Evolutionary conservation across 2,888 invertebrate genomes (phyloP).

Genomic region (Carabus problematicus): DNA sequence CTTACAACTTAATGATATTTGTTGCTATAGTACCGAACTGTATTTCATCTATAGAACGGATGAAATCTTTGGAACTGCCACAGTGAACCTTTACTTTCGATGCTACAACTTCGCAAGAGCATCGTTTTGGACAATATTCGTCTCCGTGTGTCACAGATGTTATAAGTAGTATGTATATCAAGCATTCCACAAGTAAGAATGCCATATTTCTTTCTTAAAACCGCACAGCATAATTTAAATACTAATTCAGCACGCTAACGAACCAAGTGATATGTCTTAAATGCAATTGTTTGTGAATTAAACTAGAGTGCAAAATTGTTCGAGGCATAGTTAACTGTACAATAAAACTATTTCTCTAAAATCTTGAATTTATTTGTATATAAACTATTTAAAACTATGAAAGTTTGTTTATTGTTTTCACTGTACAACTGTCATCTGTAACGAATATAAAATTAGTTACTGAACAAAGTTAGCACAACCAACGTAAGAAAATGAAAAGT

Average conservation of each 20-base stretch:
- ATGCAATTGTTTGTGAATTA: too few species aligned
- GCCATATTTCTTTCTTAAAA: conserved; percentile 38
- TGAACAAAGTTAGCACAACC: too few species aligned
- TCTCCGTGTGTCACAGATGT: conserved; percentile 35
- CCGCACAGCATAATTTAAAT: conserved; percentile 28
- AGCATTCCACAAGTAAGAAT: conserved; percentile 36
- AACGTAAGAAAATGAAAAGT: too few species aligned
- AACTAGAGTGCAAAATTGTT: too few species aligned
- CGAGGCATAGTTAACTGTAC: too few species aligned
- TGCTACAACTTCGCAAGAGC: conserved; percentile 63
- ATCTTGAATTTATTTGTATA: too few species aligned
- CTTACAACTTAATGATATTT: conserved; percentile 73
- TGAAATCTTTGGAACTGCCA: conserved; percentile 66
- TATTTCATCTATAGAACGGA: conserved; percentile 68
- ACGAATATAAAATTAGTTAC: too few species aligned
- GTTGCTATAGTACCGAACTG: conserved; percentile 68
- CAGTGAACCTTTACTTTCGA: conserved; percentile 70
- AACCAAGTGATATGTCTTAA: too few species aligned
- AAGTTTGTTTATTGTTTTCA: conserved; percentile 1
- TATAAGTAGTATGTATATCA: conserved; percentile 31
- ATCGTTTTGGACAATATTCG: conserved; percentile 63
- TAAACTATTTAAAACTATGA: too few species aligned
- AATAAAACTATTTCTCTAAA: too few species aligned
- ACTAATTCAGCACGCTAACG: too few species aligned
- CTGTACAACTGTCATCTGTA: conserved; percentile 2